phyloP scores from a whole-genome alignment of 2,888 invertebrate species.

The Cactoblastis cactorum region DNA sequence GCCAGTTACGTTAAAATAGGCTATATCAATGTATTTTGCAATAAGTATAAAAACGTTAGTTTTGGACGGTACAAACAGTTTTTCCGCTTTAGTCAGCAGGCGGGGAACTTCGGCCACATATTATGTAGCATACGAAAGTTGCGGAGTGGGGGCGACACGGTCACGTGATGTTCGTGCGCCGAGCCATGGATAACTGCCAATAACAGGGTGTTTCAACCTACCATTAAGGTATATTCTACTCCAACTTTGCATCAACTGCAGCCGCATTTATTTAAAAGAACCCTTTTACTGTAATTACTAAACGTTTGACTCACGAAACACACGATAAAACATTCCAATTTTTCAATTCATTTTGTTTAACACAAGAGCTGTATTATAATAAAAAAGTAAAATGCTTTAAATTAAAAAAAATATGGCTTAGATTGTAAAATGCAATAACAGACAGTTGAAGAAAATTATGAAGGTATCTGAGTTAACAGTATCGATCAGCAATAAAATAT shows the following conservation, averaged over 20 bases:
- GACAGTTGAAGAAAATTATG: slow-evolving; percentile 26
- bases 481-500: slow-evolving; percentile 59
- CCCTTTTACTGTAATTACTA: slow-evolving; percentile 51
- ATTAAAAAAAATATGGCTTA: slow-evolving; percentile 14
- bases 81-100: slow-evolving; percentile 30
- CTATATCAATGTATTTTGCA: slow-evolving; percentile 1
- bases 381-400: slow-evolving; percentile 18
- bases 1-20: no score
- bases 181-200: slow-evolving; percentile 56
- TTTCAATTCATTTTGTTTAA: slow-evolving; percentile 23
- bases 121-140: slow-evolving; percentile 20
- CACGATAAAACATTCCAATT: slow-evolving; percentile 40
- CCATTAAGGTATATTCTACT: slow-evolving; percentile 43
- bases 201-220: slow-evolving; percentile 51
- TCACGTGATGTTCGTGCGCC: slow-evolving; percentile 62
- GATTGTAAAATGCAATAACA: slow-evolving; percentile 17
- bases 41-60: slow-evolving; percentile 11
- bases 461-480: slow-evolving; percentile 43
- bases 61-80: slow-evolving; percentile 19
- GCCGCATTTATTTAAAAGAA: slow-evolving; percentile 48
- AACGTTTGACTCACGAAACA: slow-evolving; percentile 44
- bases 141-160: slow-evolving; percentile 37
- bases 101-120: slow-evolving; percentile 20
- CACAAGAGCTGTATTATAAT: slow-evolving; percentile 11
- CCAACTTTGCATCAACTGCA: slow-evolving; percentile 40